phyloP scores from a whole-genome alignment of 2,113 vertebrate species.

The Calidris pugnax region DNA sequence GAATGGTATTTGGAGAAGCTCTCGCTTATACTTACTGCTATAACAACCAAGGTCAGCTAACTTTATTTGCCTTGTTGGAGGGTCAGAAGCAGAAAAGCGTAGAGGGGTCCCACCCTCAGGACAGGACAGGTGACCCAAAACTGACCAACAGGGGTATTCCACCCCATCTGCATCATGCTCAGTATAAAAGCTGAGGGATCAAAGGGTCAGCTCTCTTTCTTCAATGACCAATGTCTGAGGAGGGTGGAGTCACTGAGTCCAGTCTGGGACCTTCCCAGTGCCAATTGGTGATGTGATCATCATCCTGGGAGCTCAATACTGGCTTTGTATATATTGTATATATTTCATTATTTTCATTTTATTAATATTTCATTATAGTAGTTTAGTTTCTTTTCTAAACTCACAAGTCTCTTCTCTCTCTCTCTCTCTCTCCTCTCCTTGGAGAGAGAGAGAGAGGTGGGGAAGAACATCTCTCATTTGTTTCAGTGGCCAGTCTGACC shows the following conservation, averaged over 20 bases:
- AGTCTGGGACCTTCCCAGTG: neutral
- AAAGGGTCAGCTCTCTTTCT: neutral
- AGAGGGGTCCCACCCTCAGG: neutral
- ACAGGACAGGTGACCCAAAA: neutral
- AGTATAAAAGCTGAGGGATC: neutral
- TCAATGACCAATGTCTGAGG: neutral
- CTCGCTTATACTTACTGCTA: neutral
- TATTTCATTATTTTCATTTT: neutral
- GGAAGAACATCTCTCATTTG: neutral
- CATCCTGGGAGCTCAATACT: neutral
- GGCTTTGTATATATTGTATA: neutral
- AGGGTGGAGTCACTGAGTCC: neutral
- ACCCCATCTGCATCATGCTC: neutral
- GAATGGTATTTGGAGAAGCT: neutral
- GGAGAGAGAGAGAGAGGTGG: neutral
- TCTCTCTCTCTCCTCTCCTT: neutral
- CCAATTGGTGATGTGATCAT: neutral
- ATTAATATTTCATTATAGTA: neutral
- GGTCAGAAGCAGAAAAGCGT: neutral
- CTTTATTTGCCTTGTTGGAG: neutral
- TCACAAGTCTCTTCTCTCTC: neutral
- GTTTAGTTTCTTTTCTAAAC: neutral
- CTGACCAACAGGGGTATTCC: neutral
- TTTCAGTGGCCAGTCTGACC: neutral
- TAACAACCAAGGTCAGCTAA: neutral